Percentiles rank a stretch among this genome's conserved stretches.
phyloP scores from a whole-genome alignment of 35 echinoderm and acorn worm species.

The Heliocidaris erythrogramma region DNA sequence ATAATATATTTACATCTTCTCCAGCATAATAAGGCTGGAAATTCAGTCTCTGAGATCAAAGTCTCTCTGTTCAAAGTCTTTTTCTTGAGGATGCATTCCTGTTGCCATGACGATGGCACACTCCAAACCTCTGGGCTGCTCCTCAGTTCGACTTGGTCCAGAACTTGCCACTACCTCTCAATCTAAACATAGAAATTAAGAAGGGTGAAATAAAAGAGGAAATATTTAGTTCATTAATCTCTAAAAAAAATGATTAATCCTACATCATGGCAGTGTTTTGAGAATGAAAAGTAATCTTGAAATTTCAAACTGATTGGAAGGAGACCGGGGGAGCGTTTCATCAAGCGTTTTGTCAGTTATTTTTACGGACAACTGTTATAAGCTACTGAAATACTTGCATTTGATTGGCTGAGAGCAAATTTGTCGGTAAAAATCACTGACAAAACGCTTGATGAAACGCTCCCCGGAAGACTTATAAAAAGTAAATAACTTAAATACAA shows the following conservation, averaged over 20 bases:
- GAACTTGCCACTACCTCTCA: constrained; percentile 87
- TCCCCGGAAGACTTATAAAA: no score
- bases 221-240: not conserved
- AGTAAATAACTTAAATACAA: no score
- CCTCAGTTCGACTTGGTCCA: constrained; percentile 90
- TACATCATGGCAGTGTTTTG: not conserved
- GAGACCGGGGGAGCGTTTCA: no score
- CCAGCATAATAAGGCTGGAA: not conserved
- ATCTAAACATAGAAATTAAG: constrained; percentile 50
- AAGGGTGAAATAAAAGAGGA: not conserved
- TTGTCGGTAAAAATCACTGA: no score
- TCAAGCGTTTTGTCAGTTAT: no score
- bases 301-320: not conserved
- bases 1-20: not conserved
- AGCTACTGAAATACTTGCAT: no score
- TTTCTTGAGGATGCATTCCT: not conserved
- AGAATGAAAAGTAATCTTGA: not conserved
- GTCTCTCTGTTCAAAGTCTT: not conserved
- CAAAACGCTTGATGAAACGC: no score
- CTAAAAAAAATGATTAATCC: not conserved
- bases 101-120: not conserved
- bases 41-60: not conserved
- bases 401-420: no score
- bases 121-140: not conserved
- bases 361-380: no score